Conservation (phyloP, 2,888 invertebrate species). For the Mesochorus sp. region DNA sequence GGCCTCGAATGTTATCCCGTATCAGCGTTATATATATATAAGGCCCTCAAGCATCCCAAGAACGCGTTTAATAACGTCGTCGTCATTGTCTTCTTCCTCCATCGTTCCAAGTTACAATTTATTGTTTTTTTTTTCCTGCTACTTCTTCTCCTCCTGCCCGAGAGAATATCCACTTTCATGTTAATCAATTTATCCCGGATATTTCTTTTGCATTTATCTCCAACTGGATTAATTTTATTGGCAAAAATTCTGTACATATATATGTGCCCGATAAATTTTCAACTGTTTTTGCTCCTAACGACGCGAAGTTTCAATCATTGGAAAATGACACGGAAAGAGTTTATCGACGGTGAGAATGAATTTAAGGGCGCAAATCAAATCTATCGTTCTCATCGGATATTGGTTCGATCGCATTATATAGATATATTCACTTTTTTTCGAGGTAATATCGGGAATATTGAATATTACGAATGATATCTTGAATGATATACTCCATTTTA, state of each 20-base stretch:
- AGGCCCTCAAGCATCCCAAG: constrained; percentile 34
- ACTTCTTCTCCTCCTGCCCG: neutral
- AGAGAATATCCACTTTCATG: neutral
- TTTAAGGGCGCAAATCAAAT: neutral
- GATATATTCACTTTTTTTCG: neutral
- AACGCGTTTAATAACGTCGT: constrained; percentile 47
- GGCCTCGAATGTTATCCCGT: constrained; percentile 13
- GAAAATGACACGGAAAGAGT: neutral
- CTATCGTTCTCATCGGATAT: constrained; percentile 1
- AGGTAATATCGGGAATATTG: too few relatives aligned
- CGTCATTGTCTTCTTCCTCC: neutral
- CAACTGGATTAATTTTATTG: constrained; percentile 31
- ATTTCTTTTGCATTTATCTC: neutral
- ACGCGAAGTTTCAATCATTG: constrained; percentile 6
- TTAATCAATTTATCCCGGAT: neutral
- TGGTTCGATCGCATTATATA: neutral
- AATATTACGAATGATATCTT: neutral
- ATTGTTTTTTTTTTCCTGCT: constrained; percentile 6
- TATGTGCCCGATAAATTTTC: neutral
- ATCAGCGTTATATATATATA: neutral
- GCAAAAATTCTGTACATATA: neutral
- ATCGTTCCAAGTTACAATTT: neutral
- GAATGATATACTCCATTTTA: too few relatives aligned
- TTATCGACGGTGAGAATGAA: neutral
- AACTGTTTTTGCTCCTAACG: neutral